phyloP scores from a whole-genome alignment of 2,888 invertebrate species.

The Trypoxylon attenuatum region DNA sequence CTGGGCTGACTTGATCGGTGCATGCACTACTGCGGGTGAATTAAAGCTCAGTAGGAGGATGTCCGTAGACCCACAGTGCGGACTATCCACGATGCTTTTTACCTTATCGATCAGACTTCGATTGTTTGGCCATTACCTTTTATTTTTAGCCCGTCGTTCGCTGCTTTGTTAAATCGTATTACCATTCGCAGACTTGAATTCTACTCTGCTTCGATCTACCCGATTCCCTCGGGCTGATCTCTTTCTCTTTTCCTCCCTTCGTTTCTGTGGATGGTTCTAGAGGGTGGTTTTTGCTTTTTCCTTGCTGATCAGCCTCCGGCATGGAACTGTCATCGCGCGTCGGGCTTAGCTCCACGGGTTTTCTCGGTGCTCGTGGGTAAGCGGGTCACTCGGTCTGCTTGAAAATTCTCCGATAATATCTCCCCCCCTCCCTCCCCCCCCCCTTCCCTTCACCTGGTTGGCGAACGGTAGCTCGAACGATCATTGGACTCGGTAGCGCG shows the following conservation, averaged over 20 bases:
- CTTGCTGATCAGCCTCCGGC: neutral
- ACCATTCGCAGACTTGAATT: constrained; percentile 38
- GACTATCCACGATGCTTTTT: constrained; percentile 28
- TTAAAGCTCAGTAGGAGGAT: constrained; percentile 50
- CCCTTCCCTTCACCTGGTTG: neutral
- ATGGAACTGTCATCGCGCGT: neutral
- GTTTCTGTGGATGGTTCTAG: neutral
- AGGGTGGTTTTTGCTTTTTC: neutral
- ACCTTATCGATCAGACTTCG: constrained; percentile 66
- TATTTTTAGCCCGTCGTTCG: constrained; percentile 66
- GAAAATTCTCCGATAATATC: neutral
- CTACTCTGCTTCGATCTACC: neutral
- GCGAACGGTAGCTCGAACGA: neutral
- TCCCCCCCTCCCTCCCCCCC: neutral
- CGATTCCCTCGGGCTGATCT: neutral
- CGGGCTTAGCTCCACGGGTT: neutral
- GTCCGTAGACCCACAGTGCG: constrained; percentile 34
- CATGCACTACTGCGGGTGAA: constrained; percentile 53
- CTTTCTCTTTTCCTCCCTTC: neutral
- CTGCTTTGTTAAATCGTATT: constrained; percentile 54
- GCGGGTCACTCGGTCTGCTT: constrained; percentile 1
- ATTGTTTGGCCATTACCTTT: constrained; percentile 63
- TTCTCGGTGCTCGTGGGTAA: neutral
- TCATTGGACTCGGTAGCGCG: neutral
- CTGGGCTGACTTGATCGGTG: constrained; percentile 25